Evolutionary conservation across 1,140 invertebrate genomes (phyloP).

Genomic region (Protaetia brevitarsis): DNA sequence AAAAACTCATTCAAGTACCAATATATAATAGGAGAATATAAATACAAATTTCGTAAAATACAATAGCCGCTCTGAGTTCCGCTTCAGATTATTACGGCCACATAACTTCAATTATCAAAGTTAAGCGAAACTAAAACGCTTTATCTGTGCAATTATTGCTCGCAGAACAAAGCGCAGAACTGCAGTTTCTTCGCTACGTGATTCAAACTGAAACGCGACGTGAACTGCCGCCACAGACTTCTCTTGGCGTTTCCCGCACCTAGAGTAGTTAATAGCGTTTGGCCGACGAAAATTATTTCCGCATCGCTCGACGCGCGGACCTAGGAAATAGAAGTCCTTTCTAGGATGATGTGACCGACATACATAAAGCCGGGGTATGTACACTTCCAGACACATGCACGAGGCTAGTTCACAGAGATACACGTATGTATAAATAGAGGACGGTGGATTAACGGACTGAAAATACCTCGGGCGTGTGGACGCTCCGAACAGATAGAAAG

Average conservation of each 20-base stretch:
- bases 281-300: not conserved
- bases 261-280: not conserved
- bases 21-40: no score
- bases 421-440: no score
- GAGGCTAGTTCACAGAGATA: no score
- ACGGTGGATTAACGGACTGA: no score
- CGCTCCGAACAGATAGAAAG: no score
- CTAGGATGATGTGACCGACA: not conserved
- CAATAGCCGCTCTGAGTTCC: no score
- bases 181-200: constrained; percentile 11
- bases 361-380: no score
- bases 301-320: not conserved
- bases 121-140: not conserved
- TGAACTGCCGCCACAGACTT: not conserved
- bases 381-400: no score
- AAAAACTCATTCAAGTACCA: no score
- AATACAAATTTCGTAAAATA: no score
- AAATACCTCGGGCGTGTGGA: no score
- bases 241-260: not conserved
- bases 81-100: not conserved
- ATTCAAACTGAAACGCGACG: not conserved
- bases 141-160: not conserved
- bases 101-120: not conserved
- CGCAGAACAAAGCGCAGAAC: not conserved
- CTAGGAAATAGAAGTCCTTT: not conserved